A percentile compares a stretch with the other conserved stretches of the same genome.
These are phyloP conservation scores for Clamator glandarius DNA, from an alignment of 2,797 vertebrate species.

Conservation along the genomic window DNA sequence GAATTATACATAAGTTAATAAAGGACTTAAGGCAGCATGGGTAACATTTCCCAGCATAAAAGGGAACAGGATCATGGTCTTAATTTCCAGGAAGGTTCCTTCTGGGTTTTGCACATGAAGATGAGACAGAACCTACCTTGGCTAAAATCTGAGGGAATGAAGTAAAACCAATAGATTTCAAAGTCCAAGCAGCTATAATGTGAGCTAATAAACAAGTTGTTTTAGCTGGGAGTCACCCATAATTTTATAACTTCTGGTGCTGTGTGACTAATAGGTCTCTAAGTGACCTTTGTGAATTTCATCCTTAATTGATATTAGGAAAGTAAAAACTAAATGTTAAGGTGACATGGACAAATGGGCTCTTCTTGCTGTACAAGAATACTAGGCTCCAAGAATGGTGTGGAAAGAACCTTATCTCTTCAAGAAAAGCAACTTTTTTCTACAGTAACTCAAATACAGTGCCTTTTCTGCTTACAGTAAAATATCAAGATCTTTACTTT, in stretches of 20 bases:
- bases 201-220: neutral
- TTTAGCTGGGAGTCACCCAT: neutral
- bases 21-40: neutral
- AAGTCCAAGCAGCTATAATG: neutral
- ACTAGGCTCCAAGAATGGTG: accelerated
- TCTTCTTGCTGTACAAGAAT: neutral
- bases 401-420: neutral
- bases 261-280: neutral
- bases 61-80: neutral
- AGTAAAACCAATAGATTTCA: neutral
- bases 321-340: neutral
- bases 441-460: neutral
- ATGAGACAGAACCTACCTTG: neutral
- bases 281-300: constrained; percentile 1
- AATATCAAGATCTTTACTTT: neutral
- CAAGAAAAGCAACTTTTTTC: neutral
- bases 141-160: neutral
- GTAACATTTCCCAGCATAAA: neutral
- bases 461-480: neutral
- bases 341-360: neutral
- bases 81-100: neutral
- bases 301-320: neutral
- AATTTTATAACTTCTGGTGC: neutral
- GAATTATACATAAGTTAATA: constrained; percentile 16
- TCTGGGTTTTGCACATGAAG: neutral